Evolutionary conservation across 2,888 invertebrate species (phyloP).

Genomic region (Pollenia labialis): DNA sequence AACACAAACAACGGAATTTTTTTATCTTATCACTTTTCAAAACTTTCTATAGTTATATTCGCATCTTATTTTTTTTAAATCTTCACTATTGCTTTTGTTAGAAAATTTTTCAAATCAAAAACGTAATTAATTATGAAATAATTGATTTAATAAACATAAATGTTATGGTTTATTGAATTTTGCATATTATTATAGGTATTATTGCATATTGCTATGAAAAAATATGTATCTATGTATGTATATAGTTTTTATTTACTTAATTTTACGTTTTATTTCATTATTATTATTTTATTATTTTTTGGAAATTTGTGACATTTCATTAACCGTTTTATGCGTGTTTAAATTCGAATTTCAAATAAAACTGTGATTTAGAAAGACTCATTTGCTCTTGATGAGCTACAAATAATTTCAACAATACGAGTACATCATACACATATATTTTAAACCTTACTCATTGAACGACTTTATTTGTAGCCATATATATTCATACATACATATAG

Average conservation of each 20-base stretch:
- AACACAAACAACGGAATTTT: too few species aligned
- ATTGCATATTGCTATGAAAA: conserved; percentile 3
- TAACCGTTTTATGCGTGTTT: conserved; percentile 68
- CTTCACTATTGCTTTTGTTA: too few species aligned
- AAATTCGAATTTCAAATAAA: conserved; percentile 69
- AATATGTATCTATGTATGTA: neutral
- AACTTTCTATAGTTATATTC: too few species aligned
- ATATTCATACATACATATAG: neutral
- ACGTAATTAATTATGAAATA: conserved; percentile 12
- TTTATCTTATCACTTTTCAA: too few species aligned
- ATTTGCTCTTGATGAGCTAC: conserved; percentile 66
- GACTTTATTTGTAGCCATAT: conserved; percentile 41
- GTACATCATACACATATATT: conserved; percentile 2
- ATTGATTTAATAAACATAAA: neutral
- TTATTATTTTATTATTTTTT: conserved; percentile 44
- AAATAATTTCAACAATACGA: conserved; percentile 5
- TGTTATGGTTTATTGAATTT: neutral
- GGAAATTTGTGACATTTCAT: conserved; percentile 53
- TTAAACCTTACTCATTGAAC: conserved; percentile 55
- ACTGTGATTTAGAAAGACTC: conserved; percentile 68
- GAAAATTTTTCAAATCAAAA: too few species aligned
- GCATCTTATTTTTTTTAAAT: too few species aligned
- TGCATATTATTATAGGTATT: conserved; percentile 29
- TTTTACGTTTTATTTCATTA: conserved; percentile 31
- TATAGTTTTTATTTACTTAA: conserved; percentile 22